phyloP scores from a whole-genome alignment of 1,140 invertebrate genomes.

The Drosophila nebulosa region DNA sequence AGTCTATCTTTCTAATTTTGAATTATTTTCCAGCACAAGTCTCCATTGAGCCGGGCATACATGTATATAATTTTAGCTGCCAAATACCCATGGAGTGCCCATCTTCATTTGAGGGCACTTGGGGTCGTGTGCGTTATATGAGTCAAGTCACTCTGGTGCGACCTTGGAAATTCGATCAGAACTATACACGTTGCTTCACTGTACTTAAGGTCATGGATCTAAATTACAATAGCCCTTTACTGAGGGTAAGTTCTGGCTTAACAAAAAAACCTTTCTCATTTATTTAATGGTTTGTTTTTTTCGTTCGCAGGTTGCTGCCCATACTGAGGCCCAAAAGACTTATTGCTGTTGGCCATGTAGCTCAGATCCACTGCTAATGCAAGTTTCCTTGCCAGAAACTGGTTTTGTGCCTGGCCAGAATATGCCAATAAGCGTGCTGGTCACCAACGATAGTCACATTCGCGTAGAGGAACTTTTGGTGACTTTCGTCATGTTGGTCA shows the following conservation, averaged over 20 bases:
- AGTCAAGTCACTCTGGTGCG: conserved; percentile 86
- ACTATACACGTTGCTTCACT: conserved; percentile 86
- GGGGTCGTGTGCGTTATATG: conserved; percentile 86
- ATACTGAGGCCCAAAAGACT: conserved; percentile 48
- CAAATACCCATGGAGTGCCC: conserved; percentile 83
- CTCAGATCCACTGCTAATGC: conserved; percentile 51
- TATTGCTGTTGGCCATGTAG: conserved; percentile 60
- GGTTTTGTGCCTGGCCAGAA: conserved; percentile 64
- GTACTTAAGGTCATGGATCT: conserved; percentile 87
- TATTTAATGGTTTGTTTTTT: neutral
- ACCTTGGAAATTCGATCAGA: conserved; percentile 89
- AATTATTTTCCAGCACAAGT: conserved; percentile 34
- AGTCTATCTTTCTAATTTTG: conserved; percentile 4
- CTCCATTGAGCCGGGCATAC: conserved; percentile 81
- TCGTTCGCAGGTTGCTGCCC: conserved; percentile 35
- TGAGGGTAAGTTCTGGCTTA: conserved; percentile 35
- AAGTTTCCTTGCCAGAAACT: conserved; percentile 48
- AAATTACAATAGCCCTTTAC: conserved; percentile 82
- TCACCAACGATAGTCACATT: conserved; percentile 61
- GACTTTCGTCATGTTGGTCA: conserved; percentile 50
- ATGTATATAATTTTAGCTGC: conserved; percentile 84
- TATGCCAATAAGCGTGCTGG: conserved; percentile 40
- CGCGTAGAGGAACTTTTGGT: conserved; percentile 47
- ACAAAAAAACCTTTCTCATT: neutral
- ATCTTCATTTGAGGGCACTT: conserved; percentile 87